Evolutionary conservation across 1,140 invertebrate species (phyloP), one percentile per base, ranked within the genome.

Genomic region (Pteromalus puparum): DNA sequence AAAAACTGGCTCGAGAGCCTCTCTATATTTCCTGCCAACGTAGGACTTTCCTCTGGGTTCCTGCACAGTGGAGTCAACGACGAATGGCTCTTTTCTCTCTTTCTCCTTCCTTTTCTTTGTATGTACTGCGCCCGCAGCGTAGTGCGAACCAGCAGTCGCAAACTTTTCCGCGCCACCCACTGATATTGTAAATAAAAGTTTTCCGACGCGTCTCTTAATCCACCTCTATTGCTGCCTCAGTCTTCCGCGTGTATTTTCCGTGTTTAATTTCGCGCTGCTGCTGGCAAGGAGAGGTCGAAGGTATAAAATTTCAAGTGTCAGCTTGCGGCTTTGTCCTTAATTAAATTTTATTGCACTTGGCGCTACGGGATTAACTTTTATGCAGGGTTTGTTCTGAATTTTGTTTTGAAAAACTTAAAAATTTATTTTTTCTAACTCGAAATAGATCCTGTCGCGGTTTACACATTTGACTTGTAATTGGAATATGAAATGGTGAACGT

Each of bases 171-270:
- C 18, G 26, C 68, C 68, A 70, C n/a, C 70, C 28, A 4, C 26
- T 73, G 72, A 73, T 38, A 73, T 73, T 73, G 72, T 73, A 73
- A 73, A 73, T 73, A 73, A 73, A 73, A 73, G 15, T 73, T 73
- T 73, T 18, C 15, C 21, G 53, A 61, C 53, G 53, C 18, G 18
- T n/a, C 53, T n/a, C 53, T 61, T 61, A 61, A 61, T 61, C 7
- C 53, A 42, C 7, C 53, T 6, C 53, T n/a, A n/a, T 61, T n/a
- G 18, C 21, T n/a, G 21, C 53, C 18, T 18, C 30, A 5, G 7
- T 18, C 21, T 61, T 1, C 15, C 53, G 2, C 18, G 18, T 61
- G 53, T n/a, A n/a, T 61, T 42, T 42, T 61, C 53, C 53, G 53
- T 42, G 38, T 61, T 61, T 61, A 61, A 61, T 61, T 61, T 61